phyloP scores from a whole-genome alignment of 2,888 invertebrate species.

The Polia nebulosa region DNA sequence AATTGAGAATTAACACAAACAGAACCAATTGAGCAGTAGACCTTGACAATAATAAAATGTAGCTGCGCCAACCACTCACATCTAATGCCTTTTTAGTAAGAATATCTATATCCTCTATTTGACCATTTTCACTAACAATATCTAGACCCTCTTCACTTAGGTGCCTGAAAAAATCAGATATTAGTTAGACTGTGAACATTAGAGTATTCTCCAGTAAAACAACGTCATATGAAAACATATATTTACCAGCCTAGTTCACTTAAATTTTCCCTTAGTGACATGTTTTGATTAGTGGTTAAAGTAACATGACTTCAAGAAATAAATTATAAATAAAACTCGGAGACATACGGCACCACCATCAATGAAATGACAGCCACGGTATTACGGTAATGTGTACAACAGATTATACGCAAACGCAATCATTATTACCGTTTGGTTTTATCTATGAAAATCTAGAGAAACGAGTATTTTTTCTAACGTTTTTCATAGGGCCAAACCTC shows the following conservation, averaged over 20 bases:
- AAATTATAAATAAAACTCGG: conserved; percentile 80
- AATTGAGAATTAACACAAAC: conserved; percentile 55
- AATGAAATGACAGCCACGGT: conserved; percentile 69
- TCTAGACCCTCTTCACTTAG: conserved; percentile 94
- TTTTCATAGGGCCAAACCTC: no score
- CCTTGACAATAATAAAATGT: conserved; percentile 53
- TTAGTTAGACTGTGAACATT: conserved; percentile 52
- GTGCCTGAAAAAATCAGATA: conserved; percentile 91
- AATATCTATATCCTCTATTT: conserved; percentile 92
- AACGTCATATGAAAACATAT: conserved; percentile 56
- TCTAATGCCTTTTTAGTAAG: conserved; percentile 93
- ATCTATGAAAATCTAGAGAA: conserved; percentile 34
- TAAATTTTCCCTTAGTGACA: conserved; percentile 92
- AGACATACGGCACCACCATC: conserved; percentile 81
- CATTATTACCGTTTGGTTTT: conserved; percentile 19
- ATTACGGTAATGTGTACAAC: conserved; percentile 61
- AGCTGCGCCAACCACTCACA: conserved; percentile 88
- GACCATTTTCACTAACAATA: conserved; percentile 92
- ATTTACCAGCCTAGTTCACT: conserved; percentile 93
- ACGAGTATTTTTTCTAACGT: no score
- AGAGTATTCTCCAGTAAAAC: conserved; percentile 37
- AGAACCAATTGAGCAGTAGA: conserved; percentile 54
- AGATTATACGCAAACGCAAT: conserved; percentile 43
- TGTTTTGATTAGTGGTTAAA: conserved; percentile 84
- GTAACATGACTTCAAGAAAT: conserved; percentile 82